phyloP scores from a whole-genome alignment of 2,888 invertebrate genomes.

The Rhogogaster chlorosoma region DNA sequence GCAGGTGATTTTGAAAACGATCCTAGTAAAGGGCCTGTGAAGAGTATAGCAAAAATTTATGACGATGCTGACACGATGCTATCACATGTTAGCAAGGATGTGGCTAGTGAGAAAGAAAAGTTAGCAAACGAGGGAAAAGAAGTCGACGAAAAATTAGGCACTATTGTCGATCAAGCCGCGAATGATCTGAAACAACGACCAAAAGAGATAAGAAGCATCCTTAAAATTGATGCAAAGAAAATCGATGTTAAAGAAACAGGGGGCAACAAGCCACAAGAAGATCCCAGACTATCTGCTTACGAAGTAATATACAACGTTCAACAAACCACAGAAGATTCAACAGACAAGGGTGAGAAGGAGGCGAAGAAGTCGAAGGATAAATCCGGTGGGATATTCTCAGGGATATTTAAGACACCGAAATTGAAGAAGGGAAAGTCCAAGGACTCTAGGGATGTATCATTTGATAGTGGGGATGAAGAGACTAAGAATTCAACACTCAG shows the following conservation, averaged over 20 bases:
- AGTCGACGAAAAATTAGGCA: conserved; percentile 79
- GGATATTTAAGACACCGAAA: conserved; percentile 73
- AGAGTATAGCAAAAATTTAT: conserved; percentile 62
- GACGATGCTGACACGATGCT: conserved; percentile 60
- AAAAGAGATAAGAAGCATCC: conserved; percentile 51
- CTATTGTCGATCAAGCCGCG: conserved; percentile 78
- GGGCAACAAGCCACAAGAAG: conserved; percentile 58
- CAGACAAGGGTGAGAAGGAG: conserved; percentile 63
- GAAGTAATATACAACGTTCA: conserved; percentile 68
- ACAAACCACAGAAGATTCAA: conserved; percentile 53
- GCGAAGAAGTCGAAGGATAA: conserved; percentile 71
- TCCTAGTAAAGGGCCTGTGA: conserved; percentile 55
- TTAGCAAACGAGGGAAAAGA: conserved; percentile 81
- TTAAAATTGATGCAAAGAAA: conserved; percentile 52
- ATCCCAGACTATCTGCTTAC: conserved; percentile 63
- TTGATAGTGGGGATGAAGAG: conserved; percentile 74
- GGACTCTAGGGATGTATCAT: conserved; percentile 71
- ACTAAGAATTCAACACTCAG: conserved; percentile 62
- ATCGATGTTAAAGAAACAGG: conserved; percentile 59
- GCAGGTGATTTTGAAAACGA: conserved; percentile 56
- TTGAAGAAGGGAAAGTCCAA: conserved; percentile 69
- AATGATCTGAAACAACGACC: conserved; percentile 72
- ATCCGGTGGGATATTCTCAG: conserved; percentile 69
- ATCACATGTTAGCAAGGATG: conserved; percentile 55
- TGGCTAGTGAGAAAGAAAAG: conserved; percentile 78